A percentile compares a stretch with the other conserved stretches of the same genome.
phyloP scores from a whole-genome alignment of 2,113 vertebrate genomes.

The Xiphophorus couchianus region DNA sequence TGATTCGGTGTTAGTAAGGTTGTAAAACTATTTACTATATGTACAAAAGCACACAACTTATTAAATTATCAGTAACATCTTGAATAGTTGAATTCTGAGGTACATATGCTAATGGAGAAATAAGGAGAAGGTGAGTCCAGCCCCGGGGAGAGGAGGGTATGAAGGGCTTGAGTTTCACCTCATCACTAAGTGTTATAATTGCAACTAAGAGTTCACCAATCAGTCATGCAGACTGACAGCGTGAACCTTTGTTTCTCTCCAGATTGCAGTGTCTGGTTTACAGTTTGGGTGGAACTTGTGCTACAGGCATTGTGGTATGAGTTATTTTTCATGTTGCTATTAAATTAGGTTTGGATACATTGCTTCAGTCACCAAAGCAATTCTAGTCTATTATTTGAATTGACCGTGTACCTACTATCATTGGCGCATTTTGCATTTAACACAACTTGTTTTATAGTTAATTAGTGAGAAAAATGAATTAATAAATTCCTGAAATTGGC shows the following conservation, averaged over 20 bases:
- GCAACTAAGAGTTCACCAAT: conserved; percentile 71
- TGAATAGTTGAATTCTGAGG: conserved; percentile 9
- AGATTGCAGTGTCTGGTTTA: background rate
- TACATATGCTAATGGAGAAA: conserved; percentile 21
- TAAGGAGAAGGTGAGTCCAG: conserved; percentile 33
- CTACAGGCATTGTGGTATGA: background rate
- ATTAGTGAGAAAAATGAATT: background rate
- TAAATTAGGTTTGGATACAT: too few species aligned
- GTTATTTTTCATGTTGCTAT: background rate
- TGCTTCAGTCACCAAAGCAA: background rate
- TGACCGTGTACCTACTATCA: too few species aligned
- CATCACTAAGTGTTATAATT: conserved; percentile 71
- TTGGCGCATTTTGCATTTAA: background rate
- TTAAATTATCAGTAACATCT: too few species aligned
- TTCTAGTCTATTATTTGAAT: background rate
- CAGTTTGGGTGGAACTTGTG: background rate
- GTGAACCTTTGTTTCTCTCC: conserved; percentile 8
- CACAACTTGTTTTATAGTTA: background rate
- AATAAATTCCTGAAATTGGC: background rate
- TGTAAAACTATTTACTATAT: too few species aligned
- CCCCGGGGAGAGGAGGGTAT: conserved; percentile 57
- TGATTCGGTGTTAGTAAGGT: background rate
- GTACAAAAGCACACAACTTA: too few species aligned
- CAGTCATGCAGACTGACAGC: conserved; percentile 70
- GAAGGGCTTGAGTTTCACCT: conserved; percentile 63